phyloP scores from a whole-genome alignment of 2,113 vertebrate species.

The Gadus macrocephalus region DNA sequence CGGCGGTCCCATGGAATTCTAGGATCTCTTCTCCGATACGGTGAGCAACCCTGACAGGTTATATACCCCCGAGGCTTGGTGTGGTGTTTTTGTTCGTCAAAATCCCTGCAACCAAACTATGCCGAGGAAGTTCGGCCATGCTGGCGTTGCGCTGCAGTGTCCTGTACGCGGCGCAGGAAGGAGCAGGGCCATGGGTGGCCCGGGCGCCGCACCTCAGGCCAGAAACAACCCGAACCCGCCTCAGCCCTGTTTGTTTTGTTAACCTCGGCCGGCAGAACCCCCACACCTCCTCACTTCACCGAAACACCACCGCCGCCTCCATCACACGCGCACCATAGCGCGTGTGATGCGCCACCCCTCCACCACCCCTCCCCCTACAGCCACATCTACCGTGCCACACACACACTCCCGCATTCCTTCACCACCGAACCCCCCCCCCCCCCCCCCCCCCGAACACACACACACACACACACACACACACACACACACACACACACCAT shows the following conservation, averaged over 20 bases:
- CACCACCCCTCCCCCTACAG: conserved; percentile 27
- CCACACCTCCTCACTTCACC: conserved; percentile 55
- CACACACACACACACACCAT: conserved; percentile 51
- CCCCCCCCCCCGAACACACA: conserved; percentile 64
- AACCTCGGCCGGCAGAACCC: conserved; percentile 53
- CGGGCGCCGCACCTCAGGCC: conserved; percentile 42
- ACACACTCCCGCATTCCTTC: conserved; percentile 66
- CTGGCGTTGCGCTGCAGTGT: background rate
- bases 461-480: too few species aligned
- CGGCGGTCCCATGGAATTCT: conserved; percentile 11
- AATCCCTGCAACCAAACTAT: background rate
- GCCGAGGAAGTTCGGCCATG: conserved; percentile 10
- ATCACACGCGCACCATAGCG: conserved; percentile 57
- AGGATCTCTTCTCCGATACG: conserved; percentile 36
- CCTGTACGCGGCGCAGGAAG: conserved; percentile 17
- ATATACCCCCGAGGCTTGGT: background rate
- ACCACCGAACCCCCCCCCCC: conserved; percentile 44
- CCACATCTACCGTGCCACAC: conserved; percentile 65
- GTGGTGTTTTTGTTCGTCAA: background rate
- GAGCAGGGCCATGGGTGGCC: conserved; percentile 59
- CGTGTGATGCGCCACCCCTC: too few species aligned
- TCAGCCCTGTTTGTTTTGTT: conserved; percentile 63
- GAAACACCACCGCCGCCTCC: conserved; percentile 47
- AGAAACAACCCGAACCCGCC: conserved; percentile 55
- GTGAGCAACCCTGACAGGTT: conserved; percentile 27